Base-by-base conservation (phyloP, 1,140 invertebrate genomes). In the Micrasema longulum region DNA sequence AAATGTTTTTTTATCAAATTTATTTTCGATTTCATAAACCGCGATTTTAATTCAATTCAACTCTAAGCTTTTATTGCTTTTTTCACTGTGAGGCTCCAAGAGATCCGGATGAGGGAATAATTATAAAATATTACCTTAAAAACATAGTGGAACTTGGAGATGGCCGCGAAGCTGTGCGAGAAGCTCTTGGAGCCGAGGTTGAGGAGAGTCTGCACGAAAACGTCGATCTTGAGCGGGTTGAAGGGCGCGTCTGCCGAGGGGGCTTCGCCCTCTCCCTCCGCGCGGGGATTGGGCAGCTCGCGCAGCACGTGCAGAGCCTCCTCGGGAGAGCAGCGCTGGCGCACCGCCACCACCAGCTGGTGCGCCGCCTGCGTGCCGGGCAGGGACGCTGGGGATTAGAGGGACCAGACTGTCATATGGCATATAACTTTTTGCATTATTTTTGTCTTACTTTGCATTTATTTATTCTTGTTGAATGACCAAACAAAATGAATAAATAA, bases 161-260 rank as follows among this genome's bases (percentile, higher is more conserved):
- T 95, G 38, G 96, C 97, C 12, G 97, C 95, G 84, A 99, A 99
- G 76, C 95, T 96, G 80, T 99, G 98, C 74, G 96, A 98, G 79
- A 99, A 97, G 78, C 96, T 98, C 85, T 99, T 99, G 1, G 93
- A 94, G 18, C 96, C 97, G 43, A 98, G 84, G 80, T 97, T 94
- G 0, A 99, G 86, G 65, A 99, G 83, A 0, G 96, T 97, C 77
- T 98, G 95, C 5, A 97, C 94, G 83, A 99, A 99, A 0, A 99
- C 94, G 79, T 98, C 96, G 48, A 99, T 97, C 84, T 97, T 97
- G 31, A 97, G 81, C 0, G 95, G 94, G 85, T 97, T 97, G 78
- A 92, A 93, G 18, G 89, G 85, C 16, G 87, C 84, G 11, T 90
- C 87, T 57, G 84, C 81, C 62, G 88, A 87, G 23, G 82, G 81